Percentiles rank a stretch among this genome's conserved stretches.
Conservation (phyloP, 2,888 invertebrate genomes). For the Drosophila subquinaria region DNA sequence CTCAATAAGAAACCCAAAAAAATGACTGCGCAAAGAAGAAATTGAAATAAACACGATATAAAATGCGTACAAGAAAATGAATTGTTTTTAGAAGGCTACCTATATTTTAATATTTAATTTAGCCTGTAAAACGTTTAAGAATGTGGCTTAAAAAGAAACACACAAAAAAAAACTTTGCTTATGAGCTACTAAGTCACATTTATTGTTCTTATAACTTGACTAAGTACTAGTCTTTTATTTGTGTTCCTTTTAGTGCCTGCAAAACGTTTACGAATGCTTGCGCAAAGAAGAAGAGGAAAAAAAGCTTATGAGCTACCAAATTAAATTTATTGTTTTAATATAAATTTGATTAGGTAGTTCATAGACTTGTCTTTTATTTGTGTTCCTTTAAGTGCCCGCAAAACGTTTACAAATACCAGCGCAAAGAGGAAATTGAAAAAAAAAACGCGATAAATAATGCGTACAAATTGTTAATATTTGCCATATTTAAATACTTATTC, state of each 20-base stretch:
- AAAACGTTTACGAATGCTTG: not conserved
- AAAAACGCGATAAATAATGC: not conserved
- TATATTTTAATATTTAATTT: not conserved
- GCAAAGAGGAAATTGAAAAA: not conserved
- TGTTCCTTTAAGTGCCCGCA: too few relatives aligned
- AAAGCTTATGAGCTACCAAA: not conserved
- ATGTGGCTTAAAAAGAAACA: not conserved
- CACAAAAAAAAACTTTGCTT: too few relatives aligned
- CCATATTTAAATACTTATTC: constrained; percentile 3
- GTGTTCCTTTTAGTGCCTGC: not conserved
- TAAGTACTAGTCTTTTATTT: too few relatives aligned
- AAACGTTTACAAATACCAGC: not conserved
- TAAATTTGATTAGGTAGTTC: too few relatives aligned
- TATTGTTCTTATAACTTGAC: too few relatives aligned
- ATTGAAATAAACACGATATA: too few relatives aligned
- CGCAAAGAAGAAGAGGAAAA: not conserved
- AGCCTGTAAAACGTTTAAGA: constrained; percentile 8
- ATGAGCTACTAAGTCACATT: not conserved
- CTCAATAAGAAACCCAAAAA: not conserved
- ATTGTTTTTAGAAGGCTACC: not conserved
- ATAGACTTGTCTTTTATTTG: too few relatives aligned
- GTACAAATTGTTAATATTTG: not conserved
- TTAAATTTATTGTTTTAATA: too few relatives aligned
- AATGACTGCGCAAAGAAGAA: too few relatives aligned
- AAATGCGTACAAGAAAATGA: not conserved